phyloP scores from a whole-genome alignment of 2,797 vertebrate species.

The Phrynocephalus forsythii region DNA sequence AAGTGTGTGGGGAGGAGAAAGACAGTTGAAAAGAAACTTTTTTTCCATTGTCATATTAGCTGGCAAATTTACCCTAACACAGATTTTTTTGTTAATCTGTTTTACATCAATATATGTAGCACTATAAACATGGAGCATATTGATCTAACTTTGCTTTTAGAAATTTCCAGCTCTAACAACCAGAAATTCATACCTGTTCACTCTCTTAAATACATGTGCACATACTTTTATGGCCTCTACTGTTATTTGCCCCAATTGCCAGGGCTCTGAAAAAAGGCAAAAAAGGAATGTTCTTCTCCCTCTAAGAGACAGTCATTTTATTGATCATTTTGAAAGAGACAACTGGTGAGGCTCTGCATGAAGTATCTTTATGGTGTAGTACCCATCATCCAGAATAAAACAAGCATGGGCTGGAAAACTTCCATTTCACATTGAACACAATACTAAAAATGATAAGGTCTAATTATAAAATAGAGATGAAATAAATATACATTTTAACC shows the following conservation, averaged over 20 bases:
- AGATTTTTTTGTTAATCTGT: slow-evolving; percentile 42
- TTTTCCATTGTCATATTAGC: neutral
- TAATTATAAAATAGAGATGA: slow-evolving; percentile 24
- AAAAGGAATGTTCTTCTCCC: slow-evolving; percentile 44
- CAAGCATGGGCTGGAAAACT: slow-evolving; percentile 46
- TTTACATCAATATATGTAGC: slow-evolving; percentile 51
- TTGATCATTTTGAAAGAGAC: slow-evolving; percentile 31
- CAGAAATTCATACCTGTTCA: slow-evolving; percentile 71
- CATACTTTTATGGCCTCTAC: slow-evolving; percentile 61
- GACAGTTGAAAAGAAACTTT: neutral
- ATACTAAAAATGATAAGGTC: slow-evolving; percentile 42
- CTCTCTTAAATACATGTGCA: slow-evolving; percentile 45
- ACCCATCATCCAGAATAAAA: slow-evolving; percentile 46
- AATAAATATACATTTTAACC: slow-evolving; percentile 36
- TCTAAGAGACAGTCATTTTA: slow-evolving; percentile 48
- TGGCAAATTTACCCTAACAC: slow-evolving; percentile 15
- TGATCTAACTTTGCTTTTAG: slow-evolving; percentile 44
- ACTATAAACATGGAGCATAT: slow-evolving; percentile 62
- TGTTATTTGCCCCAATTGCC: slow-evolving; percentile 67
- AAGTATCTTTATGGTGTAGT: slow-evolving; percentile 36
- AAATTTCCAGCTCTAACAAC: slow-evolving; percentile 63
- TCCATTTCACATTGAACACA: slow-evolving; percentile 34
- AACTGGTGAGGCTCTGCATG: slow-evolving; percentile 61
- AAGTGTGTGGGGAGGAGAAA: neutral
- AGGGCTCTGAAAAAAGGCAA: slow-evolving; percentile 50